Base-by-base conservation (phyloP, 2,113 vertebrate genomes). In the Phaethornis superciliosus region DNA sequence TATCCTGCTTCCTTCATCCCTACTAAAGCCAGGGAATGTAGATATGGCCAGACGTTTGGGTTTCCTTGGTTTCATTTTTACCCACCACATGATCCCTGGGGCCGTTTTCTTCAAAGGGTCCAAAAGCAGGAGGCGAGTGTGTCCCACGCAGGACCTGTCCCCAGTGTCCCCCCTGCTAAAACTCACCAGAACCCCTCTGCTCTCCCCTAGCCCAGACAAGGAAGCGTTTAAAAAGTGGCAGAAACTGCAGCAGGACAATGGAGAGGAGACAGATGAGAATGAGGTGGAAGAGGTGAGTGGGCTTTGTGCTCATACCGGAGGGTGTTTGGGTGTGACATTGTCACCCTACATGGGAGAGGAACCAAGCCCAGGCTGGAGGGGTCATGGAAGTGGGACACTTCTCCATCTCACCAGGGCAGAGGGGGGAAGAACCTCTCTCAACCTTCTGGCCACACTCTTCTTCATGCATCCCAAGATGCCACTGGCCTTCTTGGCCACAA, bases 141-240 rank as follows among this genome's bases (percentile, higher is more conserved):
- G 56, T 9, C 8, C 5, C 14, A 0, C 1, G n/a, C 27, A 70
- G 65, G 37, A 42, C 22, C 17, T 6, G 1, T 49, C 40, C 27
- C 20, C 2, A 3, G 71, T 8, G 20, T 79, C 14, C 47, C 28
- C 37, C 4, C 0, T 1, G 1, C 46, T 49, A 24, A 30, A 44
- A 26, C 54, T 95, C 64, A 92, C 7, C 60, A 86, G 33, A 21
- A 28, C 55, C 6, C 0, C 63, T 65, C 56, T 67, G 6, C 22
- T 76, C 76, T 71, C 23, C 63, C 72, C 37, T 92, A 99, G 99
- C 96, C 99, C 99, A 0, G 99, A 99, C 94, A 97, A 98, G 94
- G 99, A 99, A 92, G 98, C 98, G 0, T 97, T 98, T 83, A 99
- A 99, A 96, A 99, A 99, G 91, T 96, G 98, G 59, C 98, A 98